phyloP scores from a whole-genome alignment of 2,888 invertebrate species.

The Eupithecia abbreviata region DNA sequence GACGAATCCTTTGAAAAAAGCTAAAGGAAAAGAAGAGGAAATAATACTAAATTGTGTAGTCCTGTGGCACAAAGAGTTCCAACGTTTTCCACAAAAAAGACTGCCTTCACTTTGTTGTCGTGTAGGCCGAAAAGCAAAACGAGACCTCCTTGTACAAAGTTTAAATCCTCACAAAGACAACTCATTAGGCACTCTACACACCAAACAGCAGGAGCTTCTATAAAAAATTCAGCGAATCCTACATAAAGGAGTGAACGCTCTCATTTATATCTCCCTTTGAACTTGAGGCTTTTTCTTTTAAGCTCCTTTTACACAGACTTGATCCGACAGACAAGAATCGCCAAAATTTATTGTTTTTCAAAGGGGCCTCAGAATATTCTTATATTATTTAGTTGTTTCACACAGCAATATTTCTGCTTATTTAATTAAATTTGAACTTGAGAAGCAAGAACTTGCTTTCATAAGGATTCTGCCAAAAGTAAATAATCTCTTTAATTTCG shows the following conservation, averaged over 20 bases:
- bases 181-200: constrained; percentile 71
- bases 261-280: constrained; percentile 69
- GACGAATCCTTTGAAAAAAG: constrained; percentile 3
- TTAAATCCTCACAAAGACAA: constrained; percentile 66
- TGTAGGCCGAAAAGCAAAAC: constrained; percentile 51
- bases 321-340: constrained; percentile 11
- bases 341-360: constrained; percentile 19
- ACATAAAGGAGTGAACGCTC: constrained; percentile 59
- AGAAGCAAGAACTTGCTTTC: background rate
- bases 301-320: constrained; percentile 48
- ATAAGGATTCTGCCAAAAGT: background rate
- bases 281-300: constrained; percentile 66
- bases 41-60: constrained; percentile 2
- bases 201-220: constrained; percentile 61
- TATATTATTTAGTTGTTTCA: background rate
- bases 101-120: constrained; percentile 36
- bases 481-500: background rate
- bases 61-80: constrained; percentile 8
- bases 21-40: background rate
- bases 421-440: background rate
- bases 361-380: background rate
- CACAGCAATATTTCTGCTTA: background rate
- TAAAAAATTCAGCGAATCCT: constrained; percentile 67
- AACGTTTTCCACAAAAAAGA: constrained; percentile 21
- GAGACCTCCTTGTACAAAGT: constrained; percentile 57